These are phyloP conservation scores for Hestina assimilis DNA, from an alignment of 1,140 invertebrate genomes.

Conservation along the genomic window DNA sequence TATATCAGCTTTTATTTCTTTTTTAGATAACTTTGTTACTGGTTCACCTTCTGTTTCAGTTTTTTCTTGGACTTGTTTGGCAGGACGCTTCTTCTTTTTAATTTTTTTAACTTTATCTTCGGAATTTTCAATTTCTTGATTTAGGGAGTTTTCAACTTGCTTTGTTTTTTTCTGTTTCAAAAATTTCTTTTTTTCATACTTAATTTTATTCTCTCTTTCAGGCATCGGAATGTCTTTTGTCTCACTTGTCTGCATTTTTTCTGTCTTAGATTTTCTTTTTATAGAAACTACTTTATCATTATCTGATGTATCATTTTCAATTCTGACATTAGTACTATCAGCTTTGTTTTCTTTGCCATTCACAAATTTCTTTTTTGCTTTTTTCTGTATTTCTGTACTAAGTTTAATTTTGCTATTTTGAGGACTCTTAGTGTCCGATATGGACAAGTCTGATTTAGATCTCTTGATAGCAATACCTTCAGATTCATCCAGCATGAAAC, in stretches of 20 bases:
- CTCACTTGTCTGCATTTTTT: background rate
- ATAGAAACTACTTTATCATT: background rate
- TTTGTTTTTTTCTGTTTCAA: conserved; percentile 16
- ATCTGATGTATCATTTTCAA: conserved; percentile 9
- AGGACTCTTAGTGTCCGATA: background rate
- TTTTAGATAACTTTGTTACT: conserved; percentile 35
- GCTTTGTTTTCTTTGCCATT: conserved; percentile 40
- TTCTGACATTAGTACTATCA: conserved; percentile 16
- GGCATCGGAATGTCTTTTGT: background rate
- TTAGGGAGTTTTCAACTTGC: background rate
- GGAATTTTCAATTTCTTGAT: conserved; percentile 15
- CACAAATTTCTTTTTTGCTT: conserved; percentile 30
- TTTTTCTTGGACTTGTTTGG: conserved; percentile 27
- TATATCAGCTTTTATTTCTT: conserved; percentile 44
- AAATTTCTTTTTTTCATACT: conserved; percentile 7
- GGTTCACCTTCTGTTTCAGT: conserved; percentile 34
- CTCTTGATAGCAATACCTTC: conserved; percentile 51
- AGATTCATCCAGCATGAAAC: conserved; percentile 61
- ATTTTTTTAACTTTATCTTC: conserved; percentile 36
- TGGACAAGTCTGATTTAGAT: conserved; percentile 47
- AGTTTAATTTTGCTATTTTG: conserved; percentile 24
- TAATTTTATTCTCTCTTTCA: background rate
- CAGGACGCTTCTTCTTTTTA: conserved; percentile 47
- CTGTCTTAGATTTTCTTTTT: conserved; percentile 1
- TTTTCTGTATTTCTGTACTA: conserved; percentile 27